These are phyloP conservation scores for Lerista edwardsae DNA, from an alignment of 2,797 vertebrate genomes.

Conservation along the genomic window DNA sequence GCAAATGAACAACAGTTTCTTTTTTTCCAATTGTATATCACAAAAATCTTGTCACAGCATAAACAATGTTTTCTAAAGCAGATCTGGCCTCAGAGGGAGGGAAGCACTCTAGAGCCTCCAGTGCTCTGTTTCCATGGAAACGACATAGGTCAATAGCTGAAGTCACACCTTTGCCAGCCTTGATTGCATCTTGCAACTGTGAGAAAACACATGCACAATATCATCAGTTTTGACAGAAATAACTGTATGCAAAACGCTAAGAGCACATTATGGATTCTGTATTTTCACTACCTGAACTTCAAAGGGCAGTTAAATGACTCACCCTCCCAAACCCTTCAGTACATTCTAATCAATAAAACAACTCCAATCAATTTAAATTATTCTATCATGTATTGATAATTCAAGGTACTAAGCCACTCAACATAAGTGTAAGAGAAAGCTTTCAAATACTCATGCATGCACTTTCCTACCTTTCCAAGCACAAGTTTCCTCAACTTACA, in stretches of 20 bases:
- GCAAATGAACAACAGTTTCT: conserved; percentile 41
- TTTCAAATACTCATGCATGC: conserved; percentile 21
- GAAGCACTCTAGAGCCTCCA: conserved; percentile 93
- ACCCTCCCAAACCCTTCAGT: neutral
- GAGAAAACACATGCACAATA: conserved; percentile 74
- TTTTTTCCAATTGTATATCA: conserved; percentile 62
- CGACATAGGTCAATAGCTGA: conserved; percentile 93
- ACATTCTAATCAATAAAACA: conserved; percentile 9
- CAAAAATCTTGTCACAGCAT: conserved; percentile 89
- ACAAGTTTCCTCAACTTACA: conserved; percentile 18
- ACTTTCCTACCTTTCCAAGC: conserved; percentile 35
- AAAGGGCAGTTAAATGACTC: conserved; percentile 7
- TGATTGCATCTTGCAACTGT: conserved; percentile 91
- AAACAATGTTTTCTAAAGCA: conserved; percentile 96
- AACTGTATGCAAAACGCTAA: neutral
- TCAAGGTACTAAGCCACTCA: conserved; percentile 11
- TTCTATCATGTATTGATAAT: neutral
- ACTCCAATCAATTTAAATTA: conserved; percentile 35
- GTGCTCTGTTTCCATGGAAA: conserved; percentile 94
- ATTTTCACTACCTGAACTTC: conserved; percentile 23
- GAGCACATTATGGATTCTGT: neutral
- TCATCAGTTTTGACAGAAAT: conserved; percentile 56
- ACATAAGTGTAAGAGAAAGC: neutral
- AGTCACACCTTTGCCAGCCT: conserved; percentile 92
- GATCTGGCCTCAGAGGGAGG: conserved; percentile 94